Evolutionary conservation across 1,140 invertebrate species (phyloP), one percentile per base, ranked within the genome.

Genomic region (Zophobas morio): DNA sequence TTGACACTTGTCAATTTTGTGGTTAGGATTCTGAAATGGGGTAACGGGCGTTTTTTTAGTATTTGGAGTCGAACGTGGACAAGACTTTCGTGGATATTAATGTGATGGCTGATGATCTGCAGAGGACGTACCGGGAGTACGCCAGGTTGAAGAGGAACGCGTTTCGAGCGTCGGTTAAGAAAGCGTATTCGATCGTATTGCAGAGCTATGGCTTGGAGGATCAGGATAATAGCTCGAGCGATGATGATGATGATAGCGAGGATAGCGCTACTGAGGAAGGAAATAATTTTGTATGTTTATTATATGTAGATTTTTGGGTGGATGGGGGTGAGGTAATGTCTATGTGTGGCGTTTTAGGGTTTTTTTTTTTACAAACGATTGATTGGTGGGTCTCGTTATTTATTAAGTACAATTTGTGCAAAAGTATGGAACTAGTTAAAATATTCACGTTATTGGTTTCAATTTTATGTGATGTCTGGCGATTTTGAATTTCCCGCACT

Each of bases 111-210:
- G 88, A 91, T 78, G 82, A 87, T 42, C 82, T 92, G 6, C 89
- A 90, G 82, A 86, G 82, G 77, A 87, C 86, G 72, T 91, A 89
- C 80, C 84, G 86, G n/a, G 90, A 92, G 47, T 92, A 92, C 85
- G 85, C 86, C n/a, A 87, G 84, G 80, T 88, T 88, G 73, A 91
- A 92, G 79, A 84, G 87, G 35, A 86, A 82, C 57, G 86, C 89
- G 4, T 92, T 92, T 80, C 84, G 88, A 71, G 80, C 81, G 2
- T 82, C 87, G 76, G 89, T 91, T 5, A 85, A 80, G 37, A 85
- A 87, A 84, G 90, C 90, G 74, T 91, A 90, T 74, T 87, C 81
- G 0, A 87, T 81, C 84, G 87, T 85, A 82, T 86, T 77, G 86
- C 86, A 71, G 85, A 88, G 70, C 80, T 86, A 84, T 84, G 87